These are phyloP conservation scores for Gobius niger DNA, from an alignment of 2,113 vertebrate genomes.

Conservation along the genomic window DNA sequence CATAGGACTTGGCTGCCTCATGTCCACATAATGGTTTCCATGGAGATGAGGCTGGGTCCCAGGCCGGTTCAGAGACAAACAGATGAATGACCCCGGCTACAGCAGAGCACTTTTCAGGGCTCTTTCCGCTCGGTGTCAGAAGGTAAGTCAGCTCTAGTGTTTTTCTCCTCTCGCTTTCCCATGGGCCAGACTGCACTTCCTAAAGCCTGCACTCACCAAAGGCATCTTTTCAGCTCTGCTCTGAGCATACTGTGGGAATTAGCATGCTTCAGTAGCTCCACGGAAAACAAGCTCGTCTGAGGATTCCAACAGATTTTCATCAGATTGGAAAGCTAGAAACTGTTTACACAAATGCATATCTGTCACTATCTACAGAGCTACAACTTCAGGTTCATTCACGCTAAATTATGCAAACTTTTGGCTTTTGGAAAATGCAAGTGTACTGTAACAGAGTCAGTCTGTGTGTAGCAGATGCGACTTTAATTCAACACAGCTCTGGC, in stretches of 20 bases:
- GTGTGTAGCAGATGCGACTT: no score
- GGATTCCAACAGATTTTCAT: background rate
- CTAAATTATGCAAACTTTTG: background rate
- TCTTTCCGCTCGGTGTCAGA: conserved; percentile 41
- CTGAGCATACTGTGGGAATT: conserved; percentile 58
- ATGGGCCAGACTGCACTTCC: conserved; percentile 46
- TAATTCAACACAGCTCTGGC: conserved; percentile 13
- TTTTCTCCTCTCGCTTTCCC: conserved; percentile 43
- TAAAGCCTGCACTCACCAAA: conserved; percentile 39
- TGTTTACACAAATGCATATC: background rate
- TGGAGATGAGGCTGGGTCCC: conserved; percentile 62
- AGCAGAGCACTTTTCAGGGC: conserved; percentile 46
- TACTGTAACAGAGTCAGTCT: no score
- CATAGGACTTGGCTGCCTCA: conserved; percentile 64
- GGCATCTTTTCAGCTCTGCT: conserved; percentile 57
- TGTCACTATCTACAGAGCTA: background rate
- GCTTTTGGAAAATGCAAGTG: no score
- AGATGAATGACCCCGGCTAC: conserved; percentile 66
- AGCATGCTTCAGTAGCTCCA: conserved; percentile 56
- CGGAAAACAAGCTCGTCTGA: conserved; percentile 25
- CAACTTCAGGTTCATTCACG: background rate
- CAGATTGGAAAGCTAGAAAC: background rate
- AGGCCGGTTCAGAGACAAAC: conserved; percentile 51
- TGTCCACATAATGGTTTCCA: conserved; percentile 77
- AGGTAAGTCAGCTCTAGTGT: conserved; percentile 47